These are phyloP conservation scores for Anthopleura xanthogrammica DNA, from an alignment of 92 coral and sea anemone genomes.

Conservation along the genomic window DNA sequence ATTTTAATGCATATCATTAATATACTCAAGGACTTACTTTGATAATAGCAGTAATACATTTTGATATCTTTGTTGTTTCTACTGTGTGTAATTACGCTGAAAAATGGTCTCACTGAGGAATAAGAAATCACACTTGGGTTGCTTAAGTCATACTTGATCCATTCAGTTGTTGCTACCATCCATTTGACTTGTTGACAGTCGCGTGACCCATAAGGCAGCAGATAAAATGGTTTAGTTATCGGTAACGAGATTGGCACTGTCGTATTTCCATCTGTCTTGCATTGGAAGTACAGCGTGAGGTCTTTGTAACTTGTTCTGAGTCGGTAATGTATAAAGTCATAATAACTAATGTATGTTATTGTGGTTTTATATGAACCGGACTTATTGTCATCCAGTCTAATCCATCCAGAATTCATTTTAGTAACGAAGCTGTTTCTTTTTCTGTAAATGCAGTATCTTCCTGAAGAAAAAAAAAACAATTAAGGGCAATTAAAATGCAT, in stretches of 20 bases:
- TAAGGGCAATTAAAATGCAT: too few species aligned
- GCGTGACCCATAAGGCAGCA: constrained; percentile 54
- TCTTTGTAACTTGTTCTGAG: not conserved
- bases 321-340: too few species aligned
- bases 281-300: not conserved
- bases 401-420: not conserved
- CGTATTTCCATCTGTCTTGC: not conserved
- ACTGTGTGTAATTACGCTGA: constrained; percentile 12
- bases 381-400: constrained; percentile 4
- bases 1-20: too few species aligned
- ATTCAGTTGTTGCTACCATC: constrained; percentile 52
- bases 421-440: not conserved
- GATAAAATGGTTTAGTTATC: constrained; percentile 48
- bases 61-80: too few species aligned
- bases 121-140: not conserved
- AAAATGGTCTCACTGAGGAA: not conserved
- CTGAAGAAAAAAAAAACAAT: not conserved
- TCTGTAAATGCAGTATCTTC: constrained; percentile 29
- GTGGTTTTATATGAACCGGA: not conserved
- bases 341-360: too few species aligned
- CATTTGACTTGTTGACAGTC: constrained; percentile 68
- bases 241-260: constrained; percentile 51
- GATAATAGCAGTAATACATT: too few species aligned
- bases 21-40: too few species aligned
- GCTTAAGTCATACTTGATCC: constrained; percentile 31